Evolutionary conservation across 2,113 vertebrate species (phyloP).

Genomic region (Propithecus coquereli): DNA sequence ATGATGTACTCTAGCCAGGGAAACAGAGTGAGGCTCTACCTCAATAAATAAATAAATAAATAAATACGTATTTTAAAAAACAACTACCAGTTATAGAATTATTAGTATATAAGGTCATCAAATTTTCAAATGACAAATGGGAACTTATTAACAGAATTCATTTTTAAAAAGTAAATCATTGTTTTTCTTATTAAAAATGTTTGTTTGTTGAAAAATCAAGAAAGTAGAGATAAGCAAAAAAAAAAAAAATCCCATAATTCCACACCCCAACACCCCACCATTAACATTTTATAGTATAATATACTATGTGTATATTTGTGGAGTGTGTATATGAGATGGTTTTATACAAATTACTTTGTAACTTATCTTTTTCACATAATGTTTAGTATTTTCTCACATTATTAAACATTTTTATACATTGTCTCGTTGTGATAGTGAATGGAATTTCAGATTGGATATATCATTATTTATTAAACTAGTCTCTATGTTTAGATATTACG

Average conservation of each 20-base stretch:
- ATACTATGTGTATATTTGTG: background rate
- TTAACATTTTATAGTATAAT: slow-evolving; percentile 12
- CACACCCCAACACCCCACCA: background rate
- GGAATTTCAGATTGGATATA: background rate
- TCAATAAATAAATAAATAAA: too few relatives aligned
- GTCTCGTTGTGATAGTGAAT: background rate
- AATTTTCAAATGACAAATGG: slow-evolving; percentile 24
- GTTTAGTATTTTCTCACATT: background rate
- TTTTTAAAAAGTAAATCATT: background rate
- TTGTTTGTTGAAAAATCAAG: background rate
- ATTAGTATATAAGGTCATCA: background rate
- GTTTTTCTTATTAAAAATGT: background rate
- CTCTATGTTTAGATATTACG: background rate
- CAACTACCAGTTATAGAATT: background rate
- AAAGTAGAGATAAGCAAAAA: background rate
- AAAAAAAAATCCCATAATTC: slow-evolving; percentile 1
- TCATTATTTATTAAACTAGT: background rate
- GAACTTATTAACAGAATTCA: background rate
- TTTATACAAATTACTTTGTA: slow-evolving; percentile 39
- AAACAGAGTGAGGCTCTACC: too few relatives aligned
- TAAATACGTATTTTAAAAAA: too few relatives aligned
- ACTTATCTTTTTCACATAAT: background rate
- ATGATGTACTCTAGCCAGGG: too few relatives aligned
- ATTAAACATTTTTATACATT: background rate
- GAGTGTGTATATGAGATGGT: background rate